Percentiles rank a stretch among this genome's conserved stretches.
Conservation (phyloP, 1,140 invertebrate genomes). For the Lepidurus apus region DNA sequence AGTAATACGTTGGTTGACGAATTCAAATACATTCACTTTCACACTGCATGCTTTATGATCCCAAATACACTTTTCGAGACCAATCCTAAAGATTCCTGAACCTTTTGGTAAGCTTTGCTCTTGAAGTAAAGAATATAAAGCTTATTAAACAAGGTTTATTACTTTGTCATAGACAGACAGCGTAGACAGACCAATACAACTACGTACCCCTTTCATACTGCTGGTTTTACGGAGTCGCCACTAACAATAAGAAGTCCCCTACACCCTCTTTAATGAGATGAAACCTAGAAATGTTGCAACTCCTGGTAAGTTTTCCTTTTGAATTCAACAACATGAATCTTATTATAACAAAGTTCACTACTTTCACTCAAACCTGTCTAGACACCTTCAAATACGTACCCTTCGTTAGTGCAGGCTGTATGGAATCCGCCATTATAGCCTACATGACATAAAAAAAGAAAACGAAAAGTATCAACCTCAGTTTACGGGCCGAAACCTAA, state of each 20-base stretch:
- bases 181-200: too few relatives aligned
- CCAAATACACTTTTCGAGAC: background rate
- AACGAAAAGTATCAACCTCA: background rate
- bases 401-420: background rate
- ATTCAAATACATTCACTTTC: too few relatives aligned
- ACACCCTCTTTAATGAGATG: background rate
- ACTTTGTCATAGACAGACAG: too few relatives aligned
- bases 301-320: background rate
- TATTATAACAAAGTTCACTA: constrained; percentile 7
- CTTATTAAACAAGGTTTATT: background rate
- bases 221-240: too few relatives aligned
- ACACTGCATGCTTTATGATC: too few relatives aligned
- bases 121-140: background rate
- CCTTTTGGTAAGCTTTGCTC: background rate
- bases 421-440: background rate
- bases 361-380: background rate
- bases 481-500: background rate
- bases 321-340: background rate
- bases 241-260: too few relatives aligned
- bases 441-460: background rate
- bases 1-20: too few relatives aligned
- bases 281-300: background rate
- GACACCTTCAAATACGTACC: background rate
- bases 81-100: background rate
- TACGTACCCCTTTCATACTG: too few relatives aligned